Base-by-base conservation (phyloP, 2,888 invertebrate species). In the Ormia ochracea region DNA sequence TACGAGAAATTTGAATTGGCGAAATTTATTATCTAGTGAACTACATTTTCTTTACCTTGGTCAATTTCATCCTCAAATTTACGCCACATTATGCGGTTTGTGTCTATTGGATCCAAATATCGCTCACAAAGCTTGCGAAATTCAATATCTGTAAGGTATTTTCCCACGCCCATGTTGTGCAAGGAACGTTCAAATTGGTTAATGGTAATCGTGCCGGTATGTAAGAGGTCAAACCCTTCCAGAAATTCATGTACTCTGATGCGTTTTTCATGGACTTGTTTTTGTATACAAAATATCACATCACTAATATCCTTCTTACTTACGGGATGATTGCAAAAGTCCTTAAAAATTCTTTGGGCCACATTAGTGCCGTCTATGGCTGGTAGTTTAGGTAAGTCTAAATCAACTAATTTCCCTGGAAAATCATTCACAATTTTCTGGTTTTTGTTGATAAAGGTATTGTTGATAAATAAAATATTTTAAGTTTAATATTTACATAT, bases 1-100 rank as follows among this genome's bases (percentile, higher is more conserved):
- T 0, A 52, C 9, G 3, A 85, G 3, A 52, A 50, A 58, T 17
- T 19, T 23, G n/a, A 50, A n/a, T 19, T 31, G 2, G 9, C 14
- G n/a, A n/a, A n/a, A n/a, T n/a, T n/a, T n/a, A n/a, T n/a, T n/a
- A 17, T 14, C 3, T 19, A 38, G 10, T 31, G 23, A 28, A 2
- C 6, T 31, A 1, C n/a, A 26, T 10, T 23, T 61, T n/a, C n/a
- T 23, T 10, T 84, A 94, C 94, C 95, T 85, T 93, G 93, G 85
- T 96, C 94, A 82, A 95, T 92, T 87, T 95, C 95, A 84, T 94
- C 93, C 85, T 93, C 94, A 87, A 96, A 96, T 21, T 93, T 93
- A 74, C 92, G 91, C 95, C 95, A 96, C 87, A 94, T 93, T 48
- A 95, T 91, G 65, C 93, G 91, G 66, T 92, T 91, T 0, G 89